Conservation (phyloP, 2,113 vertebrate genomes). For the Gallinago jamesoni region DNA sequence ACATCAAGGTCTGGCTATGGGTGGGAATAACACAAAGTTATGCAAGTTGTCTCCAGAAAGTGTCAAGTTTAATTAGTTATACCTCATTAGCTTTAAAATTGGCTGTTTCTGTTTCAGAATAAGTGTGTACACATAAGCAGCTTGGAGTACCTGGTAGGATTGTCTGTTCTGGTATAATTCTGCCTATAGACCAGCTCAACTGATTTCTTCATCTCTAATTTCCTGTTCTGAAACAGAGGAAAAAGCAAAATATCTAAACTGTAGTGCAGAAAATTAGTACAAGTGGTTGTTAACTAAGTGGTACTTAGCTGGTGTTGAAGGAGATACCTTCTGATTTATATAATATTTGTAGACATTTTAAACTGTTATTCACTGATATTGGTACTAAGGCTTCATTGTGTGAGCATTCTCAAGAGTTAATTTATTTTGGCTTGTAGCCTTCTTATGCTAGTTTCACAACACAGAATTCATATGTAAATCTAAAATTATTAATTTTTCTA, state of each 20-base stretch:
- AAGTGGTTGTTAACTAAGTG: neutral
- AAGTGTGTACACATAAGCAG: neutral
- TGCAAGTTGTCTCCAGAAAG: neutral
- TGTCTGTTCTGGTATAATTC: neutral
- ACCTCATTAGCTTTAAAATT: neutral
- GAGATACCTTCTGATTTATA: neutral
- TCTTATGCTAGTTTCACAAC: neutral
- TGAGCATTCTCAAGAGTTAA: neutral
- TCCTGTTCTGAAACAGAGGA: neutral
- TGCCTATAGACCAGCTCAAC: neutral
- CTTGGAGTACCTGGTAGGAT: neutral
- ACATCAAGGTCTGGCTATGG: neutral
- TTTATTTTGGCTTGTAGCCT: neutral
- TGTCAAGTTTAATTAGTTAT: neutral
- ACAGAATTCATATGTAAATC: neutral
- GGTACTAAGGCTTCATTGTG: neutral
- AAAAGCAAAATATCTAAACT: neutral
- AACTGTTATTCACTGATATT: neutral
- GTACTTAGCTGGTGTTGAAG: neutral
- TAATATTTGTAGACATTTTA: neutral
- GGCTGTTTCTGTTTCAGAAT: neutral
- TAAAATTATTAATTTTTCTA: neutral
- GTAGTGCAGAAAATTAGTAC: neutral
- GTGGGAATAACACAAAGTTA: neutral
- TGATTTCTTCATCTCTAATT: neutral